These are phyloP conservation scores for Squalus acanthias DNA, from an alignment of 2,797 vertebrate species.

Conservation along the genomic window DNA sequence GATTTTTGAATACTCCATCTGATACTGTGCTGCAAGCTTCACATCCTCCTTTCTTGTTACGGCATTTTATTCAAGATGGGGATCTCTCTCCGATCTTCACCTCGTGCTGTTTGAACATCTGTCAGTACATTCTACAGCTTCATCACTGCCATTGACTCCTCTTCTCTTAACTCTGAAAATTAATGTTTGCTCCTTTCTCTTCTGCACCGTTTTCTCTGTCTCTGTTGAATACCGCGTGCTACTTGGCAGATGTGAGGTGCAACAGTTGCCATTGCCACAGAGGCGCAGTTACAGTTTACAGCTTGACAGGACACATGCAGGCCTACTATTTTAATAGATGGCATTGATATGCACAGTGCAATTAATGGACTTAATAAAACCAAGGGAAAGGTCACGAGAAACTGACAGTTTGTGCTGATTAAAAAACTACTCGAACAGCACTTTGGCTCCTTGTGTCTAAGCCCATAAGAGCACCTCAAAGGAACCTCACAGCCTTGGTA, in stretches of 20 bases:
- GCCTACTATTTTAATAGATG: background rate
- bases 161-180: background rate
- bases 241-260: background rate
- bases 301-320: background rate
- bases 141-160: background rate
- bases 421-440: background rate
- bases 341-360: background rate
- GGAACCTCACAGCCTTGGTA: background rate
- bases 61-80: background rate
- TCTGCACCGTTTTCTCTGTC: background rate
- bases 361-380: constrained; percentile 9
- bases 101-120: too few species aligned
- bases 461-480: background rate
- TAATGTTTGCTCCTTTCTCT: too few species aligned
- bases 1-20: background rate
- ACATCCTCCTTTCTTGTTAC: background rate
- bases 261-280: background rate
- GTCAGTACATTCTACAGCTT: background rate
- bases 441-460: background rate
- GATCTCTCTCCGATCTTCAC: background rate
- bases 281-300: background rate
- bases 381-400: background rate
- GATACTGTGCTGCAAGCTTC: background rate
- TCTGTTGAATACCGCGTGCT: background rate
- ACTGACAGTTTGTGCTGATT: constrained; percentile 15